Percentiles rank a stretch among this genome's conserved stretches.
phyloP scores from a whole-genome alignment of 2,888 invertebrate species.

The Eucera pruinosa region DNA sequence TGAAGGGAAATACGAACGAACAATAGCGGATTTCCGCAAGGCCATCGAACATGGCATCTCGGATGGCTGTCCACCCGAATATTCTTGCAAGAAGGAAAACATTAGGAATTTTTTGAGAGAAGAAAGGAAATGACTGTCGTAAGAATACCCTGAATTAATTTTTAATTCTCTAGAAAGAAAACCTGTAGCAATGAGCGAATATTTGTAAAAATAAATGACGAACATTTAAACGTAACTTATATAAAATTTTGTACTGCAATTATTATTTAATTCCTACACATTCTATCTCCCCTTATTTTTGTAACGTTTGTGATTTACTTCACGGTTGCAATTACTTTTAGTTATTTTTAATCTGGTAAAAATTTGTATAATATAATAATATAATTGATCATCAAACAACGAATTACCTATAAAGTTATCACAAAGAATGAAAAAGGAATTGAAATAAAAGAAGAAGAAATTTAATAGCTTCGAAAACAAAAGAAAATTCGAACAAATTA shows the following conservation, averaged over 20 bases:
- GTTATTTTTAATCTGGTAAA: no score
- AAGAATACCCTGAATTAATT: not conserved
- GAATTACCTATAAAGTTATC: no score
- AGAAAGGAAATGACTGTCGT: constrained; percentile 34
- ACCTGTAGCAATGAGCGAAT: not conserved
- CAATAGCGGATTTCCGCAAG: constrained; percentile 88
- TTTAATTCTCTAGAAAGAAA: not conserved
- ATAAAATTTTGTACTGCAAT: not conserved
- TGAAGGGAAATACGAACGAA: constrained; percentile 87
- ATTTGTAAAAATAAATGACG: not conserved
- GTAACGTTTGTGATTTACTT: no score
- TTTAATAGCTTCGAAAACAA: no score
- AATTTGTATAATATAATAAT: no score
- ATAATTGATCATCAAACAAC: no score
- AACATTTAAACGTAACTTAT: not conserved
- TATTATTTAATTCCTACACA: not conserved
- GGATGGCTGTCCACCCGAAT: constrained; percentile 78
- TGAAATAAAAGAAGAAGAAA: no score
- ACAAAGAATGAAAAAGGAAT: no score
- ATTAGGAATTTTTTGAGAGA: constrained; percentile 77
- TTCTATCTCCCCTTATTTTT: not conserved
- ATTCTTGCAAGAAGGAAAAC: constrained; percentile 80
- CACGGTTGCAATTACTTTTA: no score
- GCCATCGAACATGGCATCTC: constrained; percentile 88
- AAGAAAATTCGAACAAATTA: no score